Evolutionary conservation across 1,140 invertebrate species (phyloP).

Genomic region (Drosophila nebulosa): DNA sequence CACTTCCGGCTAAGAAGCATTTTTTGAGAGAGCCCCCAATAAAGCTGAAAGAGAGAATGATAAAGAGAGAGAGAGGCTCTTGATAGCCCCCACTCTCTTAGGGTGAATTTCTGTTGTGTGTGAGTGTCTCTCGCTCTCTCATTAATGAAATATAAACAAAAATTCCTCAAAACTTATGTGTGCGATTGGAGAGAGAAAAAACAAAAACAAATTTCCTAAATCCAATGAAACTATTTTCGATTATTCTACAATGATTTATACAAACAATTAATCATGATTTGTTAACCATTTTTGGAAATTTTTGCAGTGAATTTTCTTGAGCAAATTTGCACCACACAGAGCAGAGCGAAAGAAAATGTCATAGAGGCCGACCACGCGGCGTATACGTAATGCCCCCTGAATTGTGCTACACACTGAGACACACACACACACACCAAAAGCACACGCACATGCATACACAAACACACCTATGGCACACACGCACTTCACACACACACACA

Average conservation of each 20-base stretch:
- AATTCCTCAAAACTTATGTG: constrained; percentile 35
- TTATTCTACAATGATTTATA: background rate
- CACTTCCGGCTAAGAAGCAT: background rate
- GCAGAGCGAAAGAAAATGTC: constrained; percentile 23
- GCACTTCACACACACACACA: background rate
- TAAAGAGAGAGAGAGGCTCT: background rate
- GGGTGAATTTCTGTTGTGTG: background rate
- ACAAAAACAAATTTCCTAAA: background rate
- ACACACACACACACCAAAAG: background rate
- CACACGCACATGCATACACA: background rate
- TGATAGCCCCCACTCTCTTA: background rate
- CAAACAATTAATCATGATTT: background rate
- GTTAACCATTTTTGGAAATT: background rate
- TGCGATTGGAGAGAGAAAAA: background rate
- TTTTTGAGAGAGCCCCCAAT: background rate
- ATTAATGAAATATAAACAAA: constrained; percentile 66
- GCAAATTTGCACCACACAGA: background rate
- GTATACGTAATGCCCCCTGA: constrained; percentile 68
- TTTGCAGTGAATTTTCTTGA: constrained; percentile 48
- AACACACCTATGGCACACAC: background rate
- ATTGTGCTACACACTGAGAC: constrained; percentile 7
- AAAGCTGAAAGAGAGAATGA: background rate
- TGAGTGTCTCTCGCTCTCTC: background rate
- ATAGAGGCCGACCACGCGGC: constrained; percentile 63
- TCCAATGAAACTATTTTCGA: background rate